phyloP scores from a whole-genome alignment of 2,888 invertebrate genomes.

The Octonoba sinensis region DNA sequence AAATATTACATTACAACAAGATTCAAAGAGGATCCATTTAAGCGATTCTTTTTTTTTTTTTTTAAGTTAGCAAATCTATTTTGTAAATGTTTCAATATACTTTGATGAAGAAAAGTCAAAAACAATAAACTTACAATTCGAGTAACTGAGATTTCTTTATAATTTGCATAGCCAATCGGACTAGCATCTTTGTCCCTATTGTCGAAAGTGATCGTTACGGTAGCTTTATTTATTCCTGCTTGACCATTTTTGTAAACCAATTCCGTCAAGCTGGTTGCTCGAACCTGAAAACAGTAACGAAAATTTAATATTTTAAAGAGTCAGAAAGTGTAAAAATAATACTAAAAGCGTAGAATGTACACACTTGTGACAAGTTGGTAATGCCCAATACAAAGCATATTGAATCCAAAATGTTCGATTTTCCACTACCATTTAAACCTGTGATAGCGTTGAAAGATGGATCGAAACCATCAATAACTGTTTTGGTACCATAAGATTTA shows the following conservation, averaged over 20 bases:
- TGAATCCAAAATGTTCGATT: constrained; percentile 96
- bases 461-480: constrained; percentile 93
- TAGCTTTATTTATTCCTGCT: constrained; percentile 94
- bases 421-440: constrained; percentile 96
- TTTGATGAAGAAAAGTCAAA: too few relatives aligned
- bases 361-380: constrained; percentile 77
- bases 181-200: constrained; percentile 85
- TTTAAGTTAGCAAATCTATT: too few relatives aligned
- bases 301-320: neutral
- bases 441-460: constrained; percentile 97
- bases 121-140: constrained; percentile 78
- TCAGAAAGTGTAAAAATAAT: too few relatives aligned
- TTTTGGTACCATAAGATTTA: constrained; percentile 95
- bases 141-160: constrained; percentile 91
- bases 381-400: constrained; percentile 95
- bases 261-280: constrained; percentile 91
- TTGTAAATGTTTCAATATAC: too few relatives aligned
- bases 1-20: too few relatives aligned
- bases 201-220: constrained; percentile 95
- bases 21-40: too few relatives aligned
- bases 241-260: constrained; percentile 98
- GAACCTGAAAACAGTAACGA: constrained; percentile 77
- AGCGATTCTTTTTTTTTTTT: too few relatives aligned
- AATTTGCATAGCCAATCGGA: constrained; percentile 91
- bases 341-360: constrained; percentile 70